A percentile compares a stretch with the other conserved stretches of the same genome.
These are phyloP conservation scores for Xylocampa areola DNA, from an alignment of 2,888 invertebrate species.

Conservation along the genomic window DNA sequence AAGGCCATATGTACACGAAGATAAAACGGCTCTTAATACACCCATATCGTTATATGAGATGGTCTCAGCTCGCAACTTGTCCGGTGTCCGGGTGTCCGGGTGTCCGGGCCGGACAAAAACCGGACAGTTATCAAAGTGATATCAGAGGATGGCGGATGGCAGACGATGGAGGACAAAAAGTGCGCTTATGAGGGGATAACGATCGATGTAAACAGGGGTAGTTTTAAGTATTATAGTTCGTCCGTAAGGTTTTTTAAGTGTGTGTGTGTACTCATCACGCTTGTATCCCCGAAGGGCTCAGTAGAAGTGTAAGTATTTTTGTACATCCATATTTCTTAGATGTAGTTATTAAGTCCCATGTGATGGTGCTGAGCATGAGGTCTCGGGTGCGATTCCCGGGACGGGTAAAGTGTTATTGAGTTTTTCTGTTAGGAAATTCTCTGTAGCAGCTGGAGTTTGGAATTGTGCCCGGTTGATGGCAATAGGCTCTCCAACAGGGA, in stretches of 20 bases:
- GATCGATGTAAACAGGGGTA: slow-evolving; percentile 43
- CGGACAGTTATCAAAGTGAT: slow-evolving; percentile 65
- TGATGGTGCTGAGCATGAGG: too few relatives aligned
- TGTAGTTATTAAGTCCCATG: too few relatives aligned
- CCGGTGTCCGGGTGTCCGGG: slow-evolving; percentile 29
- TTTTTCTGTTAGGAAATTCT: too few relatives aligned
- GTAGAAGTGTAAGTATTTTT: too few relatives aligned
- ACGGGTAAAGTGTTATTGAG: too few relatives aligned
- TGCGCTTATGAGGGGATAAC: slow-evolving; percentile 39
- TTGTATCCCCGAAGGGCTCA: too few relatives aligned
- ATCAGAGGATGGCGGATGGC: slow-evolving; percentile 58
- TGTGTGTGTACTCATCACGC: too few relatives aligned
- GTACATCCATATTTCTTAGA: too few relatives aligned
- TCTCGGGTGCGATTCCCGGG: too few relatives aligned
- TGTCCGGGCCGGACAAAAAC: slow-evolving; percentile 61
- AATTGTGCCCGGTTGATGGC: too few relatives aligned
- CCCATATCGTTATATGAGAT: slow-evolving; percentile 48
- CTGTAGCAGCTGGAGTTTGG: too few relatives aligned
- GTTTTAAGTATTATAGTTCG: slow-evolving; percentile 21
- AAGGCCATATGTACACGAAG: slow-evolving; percentile 19
- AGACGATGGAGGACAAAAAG: slow-evolving; percentile 37
- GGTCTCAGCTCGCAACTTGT: slow-evolving; percentile 50
- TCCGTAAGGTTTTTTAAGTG: background rate
- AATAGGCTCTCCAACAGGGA: too few relatives aligned
- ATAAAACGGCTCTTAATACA: slow-evolving; percentile 54